Base-by-base conservation (phyloP, 37 sponge, comb jelly and placozoan genomes). In the Aplysina aerophoba region DNA sequence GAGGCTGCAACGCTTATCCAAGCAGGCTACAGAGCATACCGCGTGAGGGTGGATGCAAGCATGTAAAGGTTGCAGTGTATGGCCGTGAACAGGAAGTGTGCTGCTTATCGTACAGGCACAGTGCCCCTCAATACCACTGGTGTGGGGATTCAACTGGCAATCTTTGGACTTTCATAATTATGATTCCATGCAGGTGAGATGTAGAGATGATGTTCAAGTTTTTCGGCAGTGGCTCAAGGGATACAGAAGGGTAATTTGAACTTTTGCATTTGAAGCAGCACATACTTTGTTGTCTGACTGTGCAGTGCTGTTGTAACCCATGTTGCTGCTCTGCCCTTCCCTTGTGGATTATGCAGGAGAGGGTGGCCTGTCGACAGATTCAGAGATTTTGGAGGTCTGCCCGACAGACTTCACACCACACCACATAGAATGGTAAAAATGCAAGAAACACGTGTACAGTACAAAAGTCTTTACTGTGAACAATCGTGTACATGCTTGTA, bases 1-100 rank as follows among this genome's bases (percentile, higher is more conserved):
- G 93, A 97, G 55, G 97, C 97, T 37, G 93, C 91, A 60, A 88
- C 59, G 20, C 85, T 94, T 38, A 92, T 97, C 21, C 97, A 97
- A 82, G 79, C 97, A 13, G 80, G 79, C 41, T 88, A 85, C 84
- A 89, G 95, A 66, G 95, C 88, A 11, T 93, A 93, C 77, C 15
- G 81, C 15, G 91, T 88, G 34, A 77, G 79, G 59, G 38, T 36
- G 22, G 16, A 38, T 65, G 67, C 12, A 31, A 11, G 30, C 30
- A 65, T 33, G n/a, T n/a, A n/a, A n/a, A n/a, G n/a, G 50, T 44
- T 44, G 50, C 50, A 44, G 50, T 8, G n/a, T n/a, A n/a, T n/a
- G n/a, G n/a, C n/a, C n/a, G n/a, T n/a, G n/a, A n/a, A n/a, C n/a
- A n/a, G n/a, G n/a, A n/a, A n/a, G n/a, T n/a, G n/a, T n/a, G n/a